Evolutionary conservation across 2,113 vertebrate species (phyloP).

Genomic region (Microtus montanus): DNA sequence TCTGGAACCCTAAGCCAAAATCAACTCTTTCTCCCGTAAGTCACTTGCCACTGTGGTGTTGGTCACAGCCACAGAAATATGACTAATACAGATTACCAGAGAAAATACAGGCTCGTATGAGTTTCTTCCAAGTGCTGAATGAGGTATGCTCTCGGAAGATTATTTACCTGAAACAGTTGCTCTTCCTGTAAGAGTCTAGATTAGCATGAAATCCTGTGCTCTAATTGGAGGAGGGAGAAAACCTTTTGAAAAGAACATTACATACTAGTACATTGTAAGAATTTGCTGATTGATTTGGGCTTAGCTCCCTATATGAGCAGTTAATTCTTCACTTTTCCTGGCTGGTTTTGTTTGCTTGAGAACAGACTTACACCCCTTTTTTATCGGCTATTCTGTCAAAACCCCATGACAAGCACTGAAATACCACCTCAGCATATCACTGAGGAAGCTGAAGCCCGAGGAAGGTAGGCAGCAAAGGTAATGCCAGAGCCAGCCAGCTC

Average conservation of each 20-base stretch:
- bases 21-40: neutral
- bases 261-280: neutral
- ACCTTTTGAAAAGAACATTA: neutral
- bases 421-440: neutral
- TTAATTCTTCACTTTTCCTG: neutral
- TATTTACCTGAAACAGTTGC: neutral
- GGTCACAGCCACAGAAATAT: neutral
- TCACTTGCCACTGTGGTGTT: neutral
- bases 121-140: neutral
- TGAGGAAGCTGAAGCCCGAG: neutral
- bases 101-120: conserved; percentile 27
- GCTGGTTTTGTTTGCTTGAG: neutral
- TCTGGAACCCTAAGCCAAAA: neutral
- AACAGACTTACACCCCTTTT: neutral
- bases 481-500: neutral
- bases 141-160: neutral
- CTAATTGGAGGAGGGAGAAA: neutral
- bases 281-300: conserved; percentile 14
- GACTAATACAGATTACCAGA: neutral
- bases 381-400: conserved; percentile 22
- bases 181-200: conserved; percentile 33
- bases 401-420: neutral
- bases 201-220: neutral
- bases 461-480: neutral
- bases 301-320: neutral